Evolutionary conservation across 2,113 vertebrate species (phyloP).

Genomic region (Electrona antarctica): DNA sequence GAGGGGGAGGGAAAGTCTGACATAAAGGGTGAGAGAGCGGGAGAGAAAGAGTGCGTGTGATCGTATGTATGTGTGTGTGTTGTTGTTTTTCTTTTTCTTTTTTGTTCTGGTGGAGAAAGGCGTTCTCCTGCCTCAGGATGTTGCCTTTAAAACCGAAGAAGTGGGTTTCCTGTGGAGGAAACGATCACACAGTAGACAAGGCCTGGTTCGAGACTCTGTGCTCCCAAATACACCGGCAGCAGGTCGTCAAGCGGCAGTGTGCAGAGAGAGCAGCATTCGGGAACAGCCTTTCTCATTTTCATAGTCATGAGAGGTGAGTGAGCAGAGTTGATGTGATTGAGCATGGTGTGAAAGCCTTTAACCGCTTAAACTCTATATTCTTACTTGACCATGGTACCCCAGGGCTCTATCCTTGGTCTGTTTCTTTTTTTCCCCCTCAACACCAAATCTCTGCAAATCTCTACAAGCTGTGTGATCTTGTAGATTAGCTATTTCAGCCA

Average conservation of each 20-base stretch:
- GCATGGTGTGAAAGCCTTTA: no score
- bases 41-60: constrained; percentile 16
- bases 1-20: neutral
- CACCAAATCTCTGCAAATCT: no score
- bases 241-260: constrained; percentile 47
- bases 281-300: neutral
- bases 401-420: no score
- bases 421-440: no score
- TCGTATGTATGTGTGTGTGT: constrained; percentile 20
- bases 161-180: constrained; percentile 80
- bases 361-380: no score
- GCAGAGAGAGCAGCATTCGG: neutral
- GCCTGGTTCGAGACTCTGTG: constrained; percentile 56
- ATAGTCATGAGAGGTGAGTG: constrained; percentile 34
- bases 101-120: constrained; percentile 77
- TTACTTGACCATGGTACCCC: no score
- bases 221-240: constrained; percentile 48
- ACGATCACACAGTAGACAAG: constrained; percentile 74
- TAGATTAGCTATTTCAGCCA: no score
- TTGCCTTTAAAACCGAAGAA: constrained; percentile 79
- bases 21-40: neutral
- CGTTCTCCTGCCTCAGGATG: constrained; percentile 78
- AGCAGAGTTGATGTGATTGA: neutral
- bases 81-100: constrained; percentile 24
- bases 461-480: no score